These are phyloP conservation scores for Ladona fulva DNA, from an alignment of 1,140 invertebrate species.

Conservation along the genomic window DNA sequence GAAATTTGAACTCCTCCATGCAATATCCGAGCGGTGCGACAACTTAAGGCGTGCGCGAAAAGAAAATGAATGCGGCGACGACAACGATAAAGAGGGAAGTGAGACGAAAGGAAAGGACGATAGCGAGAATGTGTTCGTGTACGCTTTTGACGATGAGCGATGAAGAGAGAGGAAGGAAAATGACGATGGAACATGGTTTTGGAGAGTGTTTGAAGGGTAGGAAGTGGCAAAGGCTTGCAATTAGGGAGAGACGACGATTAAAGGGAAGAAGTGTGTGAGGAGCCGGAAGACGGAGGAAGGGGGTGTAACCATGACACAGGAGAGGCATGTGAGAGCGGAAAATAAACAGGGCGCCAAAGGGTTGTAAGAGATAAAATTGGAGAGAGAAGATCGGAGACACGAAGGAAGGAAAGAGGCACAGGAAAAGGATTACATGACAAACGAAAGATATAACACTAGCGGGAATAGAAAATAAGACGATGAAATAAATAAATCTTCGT, in stretches of 20 bases:
- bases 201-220: background rate
- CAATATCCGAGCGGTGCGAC: no score
- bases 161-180: conserved; percentile 2
- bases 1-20: no score
- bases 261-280: background rate
- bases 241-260: conserved; percentile 8
- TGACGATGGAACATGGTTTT: background rate
- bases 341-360: background rate
- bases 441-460: background rate
- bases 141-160: background rate
- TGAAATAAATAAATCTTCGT: no score
- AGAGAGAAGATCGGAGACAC: background rate
- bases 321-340: background rate
- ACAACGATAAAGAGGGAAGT: background rate
- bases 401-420: background rate
- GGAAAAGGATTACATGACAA: background rate
- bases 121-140: no score
- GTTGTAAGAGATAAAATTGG: background rate
- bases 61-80: no score
- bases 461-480: no score
- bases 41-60: no score
- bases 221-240: background rate
- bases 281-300: background rate
- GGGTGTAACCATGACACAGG: background rate
- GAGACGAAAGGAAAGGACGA: background rate